phyloP scores from a whole-genome alignment of 2,113 vertebrate genomes.

The Rhineura floridana region DNA sequence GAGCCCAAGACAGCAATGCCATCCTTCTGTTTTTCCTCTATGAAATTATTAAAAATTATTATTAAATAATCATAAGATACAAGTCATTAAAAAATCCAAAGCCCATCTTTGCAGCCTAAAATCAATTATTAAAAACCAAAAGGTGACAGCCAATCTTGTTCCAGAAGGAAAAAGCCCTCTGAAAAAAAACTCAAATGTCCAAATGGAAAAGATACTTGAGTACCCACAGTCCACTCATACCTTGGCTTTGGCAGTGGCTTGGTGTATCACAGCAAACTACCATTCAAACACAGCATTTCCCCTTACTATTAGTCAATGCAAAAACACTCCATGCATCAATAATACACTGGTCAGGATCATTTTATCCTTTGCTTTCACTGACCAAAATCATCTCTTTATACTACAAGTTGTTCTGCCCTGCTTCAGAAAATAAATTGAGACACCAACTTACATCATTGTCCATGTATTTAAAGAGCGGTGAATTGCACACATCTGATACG shows the following conservation, averaged over 20 bases:
- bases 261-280: neutral
- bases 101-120: neutral
- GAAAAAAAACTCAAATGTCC: neutral
- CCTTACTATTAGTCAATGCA: neutral
- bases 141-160: neutral
- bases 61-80: neutral
- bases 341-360: neutral
- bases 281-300: neutral
- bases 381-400: neutral
- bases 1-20: too few relatives aligned
- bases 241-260: neutral
- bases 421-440: neutral
- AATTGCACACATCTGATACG: slow-evolving; percentile 91
- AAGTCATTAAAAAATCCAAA: neutral
- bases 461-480: slow-evolving; percentile 97
- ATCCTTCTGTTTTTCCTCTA: neutral
- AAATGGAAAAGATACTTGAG: neutral
- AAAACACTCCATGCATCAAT: neutral
- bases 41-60: neutral
- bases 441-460: slow-evolving; percentile 93
- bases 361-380: neutral
- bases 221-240: neutral
- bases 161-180: neutral
- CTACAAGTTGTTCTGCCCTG: neutral
- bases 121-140: neutral